A percentile compares a stretch with the other conserved stretches of the same genome.
Conservation (phyloP, 2,113 vertebrate genomes). For the Alces alces region DNA sequence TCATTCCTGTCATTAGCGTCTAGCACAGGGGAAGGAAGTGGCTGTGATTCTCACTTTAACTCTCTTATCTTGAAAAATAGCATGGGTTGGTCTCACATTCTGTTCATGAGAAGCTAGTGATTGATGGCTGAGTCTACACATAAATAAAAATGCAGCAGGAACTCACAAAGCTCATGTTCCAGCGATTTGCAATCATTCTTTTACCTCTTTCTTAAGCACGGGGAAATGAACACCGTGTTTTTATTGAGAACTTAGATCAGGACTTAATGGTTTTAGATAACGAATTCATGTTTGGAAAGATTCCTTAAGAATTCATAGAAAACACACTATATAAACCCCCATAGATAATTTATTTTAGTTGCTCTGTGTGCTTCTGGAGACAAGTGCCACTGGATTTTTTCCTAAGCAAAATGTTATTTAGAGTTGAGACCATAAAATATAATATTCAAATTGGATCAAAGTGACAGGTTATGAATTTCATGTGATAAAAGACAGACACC, state of each 20-base stretch:
- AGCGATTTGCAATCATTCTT: conserved; percentile 55
- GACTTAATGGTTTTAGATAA: background rate
- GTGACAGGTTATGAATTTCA: background rate
- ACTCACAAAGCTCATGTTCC: conserved; percentile 24
- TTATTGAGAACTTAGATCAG: background rate
- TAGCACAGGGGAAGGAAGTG: conserved; percentile 56
- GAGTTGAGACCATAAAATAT: background rate
- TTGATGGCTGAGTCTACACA: conserved; percentile 68
- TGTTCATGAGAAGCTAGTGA: conserved; percentile 66
- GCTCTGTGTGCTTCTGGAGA: background rate
- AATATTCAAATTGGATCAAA: conserved; percentile 6
- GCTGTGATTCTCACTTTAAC: conserved; percentile 59
- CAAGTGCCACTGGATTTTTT: conserved; percentile 27
- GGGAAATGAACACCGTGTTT: background rate
- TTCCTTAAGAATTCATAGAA: conserved; percentile 19
- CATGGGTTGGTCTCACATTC: conserved; percentile 69
- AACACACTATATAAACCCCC: background rate
- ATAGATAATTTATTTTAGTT: conserved; percentile 1
- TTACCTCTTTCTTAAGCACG: conserved; percentile 32
- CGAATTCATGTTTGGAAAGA: conserved; percentile 24
- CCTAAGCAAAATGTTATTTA: conserved; percentile 29
- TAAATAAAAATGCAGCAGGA: conserved; percentile 62
- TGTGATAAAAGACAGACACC: conserved; percentile 4
- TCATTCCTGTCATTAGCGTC: conserved; percentile 64
- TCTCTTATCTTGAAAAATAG: conserved; percentile 54